Evolutionary conservation across 2,797 vertebrate genomes (phyloP).

Genomic region (Microchirus variegatus): DNA sequence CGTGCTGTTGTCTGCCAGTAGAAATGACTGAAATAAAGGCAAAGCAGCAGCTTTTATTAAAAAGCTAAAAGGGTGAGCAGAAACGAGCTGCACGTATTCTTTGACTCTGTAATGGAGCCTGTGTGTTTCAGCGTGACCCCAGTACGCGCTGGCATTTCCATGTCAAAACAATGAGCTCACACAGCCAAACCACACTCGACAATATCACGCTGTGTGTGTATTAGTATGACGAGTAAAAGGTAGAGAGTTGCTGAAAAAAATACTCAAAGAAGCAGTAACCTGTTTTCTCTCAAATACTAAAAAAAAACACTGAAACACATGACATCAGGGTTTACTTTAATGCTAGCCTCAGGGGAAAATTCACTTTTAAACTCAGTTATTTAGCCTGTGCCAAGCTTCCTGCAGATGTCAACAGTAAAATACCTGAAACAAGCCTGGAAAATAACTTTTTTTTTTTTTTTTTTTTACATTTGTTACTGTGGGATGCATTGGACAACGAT

Average conservation of each 20-base stretch:
- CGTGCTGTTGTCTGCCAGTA: conserved; percentile 17
- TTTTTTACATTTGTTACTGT: conserved; percentile 3
- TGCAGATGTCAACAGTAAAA: conserved; percentile 23
- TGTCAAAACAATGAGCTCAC: conserved; percentile 79
- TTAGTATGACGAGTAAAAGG: conserved; percentile 49
- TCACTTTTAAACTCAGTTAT: conserved; percentile 22
- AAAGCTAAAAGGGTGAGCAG: conserved; percentile 12
- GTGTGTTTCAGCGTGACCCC: conserved; percentile 58
- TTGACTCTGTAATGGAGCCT: conserved; percentile 20
- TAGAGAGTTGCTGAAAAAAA: conserved; percentile 62
- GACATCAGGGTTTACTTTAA: conserved; percentile 65
- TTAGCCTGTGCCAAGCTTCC: conserved; percentile 21
- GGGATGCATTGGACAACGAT: too few species aligned
- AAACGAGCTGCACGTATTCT: conserved; percentile 24
- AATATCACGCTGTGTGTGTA: conserved; percentile 66
- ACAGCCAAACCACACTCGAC: conserved; percentile 66
- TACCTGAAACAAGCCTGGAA: conserved; percentile 4
- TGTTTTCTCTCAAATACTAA: conserved; percentile 1
- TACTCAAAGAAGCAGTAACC: conserved; percentile 13
- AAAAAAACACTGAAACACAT: conserved; percentile 50
- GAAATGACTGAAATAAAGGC: conserved; percentile 27
- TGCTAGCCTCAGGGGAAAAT: conserved; percentile 55
- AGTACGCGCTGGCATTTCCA: conserved; percentile 75
- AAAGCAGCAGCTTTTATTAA: conserved; percentile 8
- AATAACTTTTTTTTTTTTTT: conserved; percentile 8